These are phyloP conservation scores for Lasioglossum figueresi DNA, from an alignment of 2,888 invertebrate genomes.

Conservation along the genomic window DNA sequence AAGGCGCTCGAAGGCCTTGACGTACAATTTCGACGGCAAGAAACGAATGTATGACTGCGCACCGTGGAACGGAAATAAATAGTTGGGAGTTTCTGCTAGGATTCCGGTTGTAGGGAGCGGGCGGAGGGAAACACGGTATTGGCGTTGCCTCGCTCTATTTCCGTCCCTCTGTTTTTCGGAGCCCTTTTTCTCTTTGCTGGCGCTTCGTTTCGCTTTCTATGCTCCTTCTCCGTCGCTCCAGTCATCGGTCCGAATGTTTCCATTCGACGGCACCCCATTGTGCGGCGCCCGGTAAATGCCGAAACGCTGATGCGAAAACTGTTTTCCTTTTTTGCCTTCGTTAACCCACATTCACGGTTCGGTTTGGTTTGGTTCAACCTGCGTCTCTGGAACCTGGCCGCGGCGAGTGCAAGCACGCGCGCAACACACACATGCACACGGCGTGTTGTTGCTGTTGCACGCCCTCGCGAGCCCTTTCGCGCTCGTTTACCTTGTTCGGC, in stretches of 20 bases:
- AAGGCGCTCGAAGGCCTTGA: slow-evolving; percentile 5
- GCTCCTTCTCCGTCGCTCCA: slow-evolving; percentile 41
- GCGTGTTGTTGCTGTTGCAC: slow-evolving; percentile 5
- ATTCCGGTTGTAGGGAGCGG: slow-evolving; percentile 30
- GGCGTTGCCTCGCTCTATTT: slow-evolving; percentile 59
- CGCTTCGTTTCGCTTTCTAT: slow-evolving; percentile 51
- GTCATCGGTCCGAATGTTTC: slow-evolving; percentile 69
- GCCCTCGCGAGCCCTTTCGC: slow-evolving; percentile 6
- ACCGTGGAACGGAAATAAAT: slow-evolving; percentile 47
- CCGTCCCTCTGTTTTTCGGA: slow-evolving; percentile 53
- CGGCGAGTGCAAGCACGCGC: background rate
- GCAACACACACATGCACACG: background rate
- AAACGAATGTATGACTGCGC: slow-evolving; percentile 32
- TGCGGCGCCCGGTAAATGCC: slow-evolving; percentile 70
- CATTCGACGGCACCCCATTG: slow-evolving; percentile 72
- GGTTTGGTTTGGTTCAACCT: background rate
- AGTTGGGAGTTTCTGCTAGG: slow-evolving; percentile 42
- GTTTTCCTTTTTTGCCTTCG: slow-evolving; percentile 76
- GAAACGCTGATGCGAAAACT: slow-evolving; percentile 77
- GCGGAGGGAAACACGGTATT: slow-evolving; percentile 50
- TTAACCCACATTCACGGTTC: slow-evolving; percentile 76
- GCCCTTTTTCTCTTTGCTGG: slow-evolving; percentile 53
- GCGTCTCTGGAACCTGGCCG: background rate
- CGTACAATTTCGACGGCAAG: slow-evolving; percentile 7
- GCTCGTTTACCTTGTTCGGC: slow-evolving; percentile 54